These are phyloP conservation scores for Lepidonotus clava DNA, from an alignment of 2,888 invertebrate species.

Conservation along the genomic window DNA sequence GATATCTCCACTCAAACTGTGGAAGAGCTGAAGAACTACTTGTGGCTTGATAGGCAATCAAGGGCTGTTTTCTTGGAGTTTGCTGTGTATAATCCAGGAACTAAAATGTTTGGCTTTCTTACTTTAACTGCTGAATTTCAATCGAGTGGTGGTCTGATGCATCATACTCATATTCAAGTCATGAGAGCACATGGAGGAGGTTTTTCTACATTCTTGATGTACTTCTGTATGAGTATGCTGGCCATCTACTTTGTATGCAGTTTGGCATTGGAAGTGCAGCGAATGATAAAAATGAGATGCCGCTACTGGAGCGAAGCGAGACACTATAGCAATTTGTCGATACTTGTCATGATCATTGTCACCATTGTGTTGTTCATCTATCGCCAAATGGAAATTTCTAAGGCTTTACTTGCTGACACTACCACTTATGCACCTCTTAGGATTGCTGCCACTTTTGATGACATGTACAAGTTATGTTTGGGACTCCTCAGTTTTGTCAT, in stretches of 20 bases:
- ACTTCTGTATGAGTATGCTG: background rate
- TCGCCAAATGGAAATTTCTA: background rate
- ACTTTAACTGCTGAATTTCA: constrained; percentile 27
- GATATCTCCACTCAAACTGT: background rate
- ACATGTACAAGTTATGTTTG: constrained; percentile 2
- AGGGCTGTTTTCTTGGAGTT: constrained; percentile 55
- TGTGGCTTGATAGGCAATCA: constrained; percentile 48
- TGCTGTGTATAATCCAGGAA: background rate
- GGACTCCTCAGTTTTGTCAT: background rate
- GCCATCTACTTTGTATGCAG: background rate
- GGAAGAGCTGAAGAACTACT: constrained; percentile 11
- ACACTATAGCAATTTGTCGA: constrained; percentile 54
- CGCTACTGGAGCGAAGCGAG: background rate
- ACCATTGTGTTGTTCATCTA: constrained; percentile 42
- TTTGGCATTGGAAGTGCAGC: background rate
- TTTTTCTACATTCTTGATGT: background rate
- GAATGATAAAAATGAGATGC: background rate
- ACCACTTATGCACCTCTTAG: background rate
- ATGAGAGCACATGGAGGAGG: background rate
- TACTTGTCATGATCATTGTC: constrained; percentile 56
- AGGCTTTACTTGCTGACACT: background rate
- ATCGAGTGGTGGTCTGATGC: background rate
- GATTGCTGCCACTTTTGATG: constrained; percentile 44
- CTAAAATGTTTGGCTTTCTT: constrained; percentile 1
- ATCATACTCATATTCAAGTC: constrained; percentile 2